phyloP scores from a whole-genome alignment of 2,888 invertebrate genomes.

The Pemphredon lugubris region DNA sequence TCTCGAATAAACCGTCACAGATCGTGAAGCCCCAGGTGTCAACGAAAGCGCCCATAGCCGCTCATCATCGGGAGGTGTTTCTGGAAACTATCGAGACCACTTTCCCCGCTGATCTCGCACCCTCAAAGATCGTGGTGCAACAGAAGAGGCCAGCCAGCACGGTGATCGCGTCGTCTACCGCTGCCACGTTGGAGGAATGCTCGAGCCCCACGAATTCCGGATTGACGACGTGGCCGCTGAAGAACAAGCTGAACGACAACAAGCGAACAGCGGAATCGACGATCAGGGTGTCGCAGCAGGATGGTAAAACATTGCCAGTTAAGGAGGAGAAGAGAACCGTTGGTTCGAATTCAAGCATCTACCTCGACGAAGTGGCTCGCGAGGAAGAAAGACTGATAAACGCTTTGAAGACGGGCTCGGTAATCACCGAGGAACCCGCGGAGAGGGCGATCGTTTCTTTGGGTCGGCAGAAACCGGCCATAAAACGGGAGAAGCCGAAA shows the following conservation, averaged over 20 bases:
- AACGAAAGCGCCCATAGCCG: constrained; percentile 55
- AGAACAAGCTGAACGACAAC: constrained; percentile 82
- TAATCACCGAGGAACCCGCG: constrained; percentile 82
- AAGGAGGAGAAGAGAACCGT: constrained; percentile 60
- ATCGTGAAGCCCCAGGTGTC: constrained; percentile 67
- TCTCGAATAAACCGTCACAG: constrained; percentile 69
- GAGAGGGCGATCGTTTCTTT: constrained; percentile 36
- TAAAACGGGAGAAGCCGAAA: constrained; percentile 76
- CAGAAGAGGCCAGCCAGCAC: constrained; percentile 82
- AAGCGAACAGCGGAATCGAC: constrained; percentile 69
- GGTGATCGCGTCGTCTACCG: constrained; percentile 52
- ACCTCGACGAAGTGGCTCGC: constrained; percentile 88
- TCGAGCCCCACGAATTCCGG: constrained; percentile 71
- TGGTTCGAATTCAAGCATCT: constrained; percentile 68
- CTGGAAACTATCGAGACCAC: constrained; percentile 86
- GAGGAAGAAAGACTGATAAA: constrained; percentile 91
- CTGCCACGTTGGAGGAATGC: constrained; percentile 32
- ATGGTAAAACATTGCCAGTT: constrained; percentile 36
- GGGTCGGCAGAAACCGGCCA: constrained; percentile 73
- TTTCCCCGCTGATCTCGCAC: constrained; percentile 84
- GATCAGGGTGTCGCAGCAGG: constrained; percentile 30
- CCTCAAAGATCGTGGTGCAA: constrained; percentile 80
- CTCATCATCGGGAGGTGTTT: constrained; percentile 76
- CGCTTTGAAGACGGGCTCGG: constrained; percentile 88
- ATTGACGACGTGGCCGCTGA: constrained; percentile 84